Conservation (phyloP, 1,140 invertebrate genomes). For the Drosophila ficusphila region DNA sequence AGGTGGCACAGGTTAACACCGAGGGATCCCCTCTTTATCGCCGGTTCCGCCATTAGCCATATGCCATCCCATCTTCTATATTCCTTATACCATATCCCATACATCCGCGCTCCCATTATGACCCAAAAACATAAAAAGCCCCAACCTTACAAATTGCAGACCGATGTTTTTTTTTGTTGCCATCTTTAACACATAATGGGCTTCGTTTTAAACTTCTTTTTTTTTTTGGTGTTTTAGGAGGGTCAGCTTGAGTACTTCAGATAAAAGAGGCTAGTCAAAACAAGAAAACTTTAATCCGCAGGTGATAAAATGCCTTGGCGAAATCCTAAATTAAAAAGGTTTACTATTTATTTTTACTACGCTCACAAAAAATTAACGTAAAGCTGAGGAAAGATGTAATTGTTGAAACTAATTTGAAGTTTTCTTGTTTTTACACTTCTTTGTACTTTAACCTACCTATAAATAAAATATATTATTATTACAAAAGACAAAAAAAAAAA, state of each 20-base stretch:
- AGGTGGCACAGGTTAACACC: slow-evolving; percentile 50
- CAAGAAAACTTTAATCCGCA: not conserved
- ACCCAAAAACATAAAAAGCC: slow-evolving; percentile 20
- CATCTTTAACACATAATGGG: slow-evolving; percentile 11
- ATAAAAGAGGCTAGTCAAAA: not conserved
- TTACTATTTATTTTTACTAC: too few species aligned
- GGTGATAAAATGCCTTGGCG: not conserved
- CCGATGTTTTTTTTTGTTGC: not conserved
- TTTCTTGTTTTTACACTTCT: too few species aligned
- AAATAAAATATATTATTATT: not conserved
- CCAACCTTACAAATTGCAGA: slow-evolving; percentile 30
- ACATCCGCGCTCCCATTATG: slow-evolving; percentile 24
- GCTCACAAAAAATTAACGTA: too few species aligned
- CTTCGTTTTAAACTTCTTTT: too few species aligned
- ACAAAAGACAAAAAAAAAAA: not conserved
- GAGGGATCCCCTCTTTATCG: slow-evolving; percentile 36
- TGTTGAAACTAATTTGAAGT: too few species aligned
- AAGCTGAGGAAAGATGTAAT: too few species aligned
- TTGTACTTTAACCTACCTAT: too few species aligned
- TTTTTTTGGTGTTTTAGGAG: too few species aligned
- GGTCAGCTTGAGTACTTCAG: not conserved
- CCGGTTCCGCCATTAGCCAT: slow-evolving; percentile 2
- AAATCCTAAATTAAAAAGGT: not conserved
- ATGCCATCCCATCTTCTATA: too few species aligned
- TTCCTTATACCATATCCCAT: too few species aligned